phyloP scores from a whole-genome alignment of 2,888 invertebrate species.

The Dryobota labecula region DNA sequence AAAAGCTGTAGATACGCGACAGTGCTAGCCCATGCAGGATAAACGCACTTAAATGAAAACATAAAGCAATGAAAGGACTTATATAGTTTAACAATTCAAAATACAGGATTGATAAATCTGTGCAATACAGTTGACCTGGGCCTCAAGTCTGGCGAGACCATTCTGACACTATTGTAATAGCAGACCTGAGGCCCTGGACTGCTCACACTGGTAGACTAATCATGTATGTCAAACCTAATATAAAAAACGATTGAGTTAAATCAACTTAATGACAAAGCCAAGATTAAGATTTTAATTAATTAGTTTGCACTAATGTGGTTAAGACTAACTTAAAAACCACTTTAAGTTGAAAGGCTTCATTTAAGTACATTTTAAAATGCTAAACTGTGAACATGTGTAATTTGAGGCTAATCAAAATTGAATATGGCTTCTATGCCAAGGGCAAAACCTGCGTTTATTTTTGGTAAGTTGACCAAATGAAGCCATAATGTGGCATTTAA shows the following conservation, averaged over 20 bases:
- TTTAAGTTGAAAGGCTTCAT: conserved; percentile 68
- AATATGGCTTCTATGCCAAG: conserved; percentile 80
- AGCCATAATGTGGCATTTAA: conserved; percentile 59
- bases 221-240: neutral
- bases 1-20: too few relatives aligned
- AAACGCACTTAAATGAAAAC: neutral
- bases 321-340: conserved; percentile 26
- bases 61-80: neutral
- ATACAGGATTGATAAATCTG: neutral
- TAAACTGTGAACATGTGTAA: conserved; percentile 66
- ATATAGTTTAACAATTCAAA: neutral
- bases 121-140: neutral
- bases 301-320: neutral
- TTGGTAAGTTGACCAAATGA: conserved; percentile 61
- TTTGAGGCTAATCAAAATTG: conserved; percentile 70
- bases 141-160: too few relatives aligned
- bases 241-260: neutral
- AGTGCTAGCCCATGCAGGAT: too few relatives aligned
- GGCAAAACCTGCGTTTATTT: conserved; percentile 67
- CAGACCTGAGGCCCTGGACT: too few relatives aligned
- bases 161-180: too few relatives aligned
- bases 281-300: neutral
- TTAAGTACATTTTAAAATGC: conserved; percentile 63
- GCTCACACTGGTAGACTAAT: neutral
- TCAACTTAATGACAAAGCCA: neutral